Percentiles rank a stretch among this genome's conserved stretches.
phyloP scores from a whole-genome alignment of 2,888 invertebrate genomes.

The Drosophila peninsularis region DNA sequence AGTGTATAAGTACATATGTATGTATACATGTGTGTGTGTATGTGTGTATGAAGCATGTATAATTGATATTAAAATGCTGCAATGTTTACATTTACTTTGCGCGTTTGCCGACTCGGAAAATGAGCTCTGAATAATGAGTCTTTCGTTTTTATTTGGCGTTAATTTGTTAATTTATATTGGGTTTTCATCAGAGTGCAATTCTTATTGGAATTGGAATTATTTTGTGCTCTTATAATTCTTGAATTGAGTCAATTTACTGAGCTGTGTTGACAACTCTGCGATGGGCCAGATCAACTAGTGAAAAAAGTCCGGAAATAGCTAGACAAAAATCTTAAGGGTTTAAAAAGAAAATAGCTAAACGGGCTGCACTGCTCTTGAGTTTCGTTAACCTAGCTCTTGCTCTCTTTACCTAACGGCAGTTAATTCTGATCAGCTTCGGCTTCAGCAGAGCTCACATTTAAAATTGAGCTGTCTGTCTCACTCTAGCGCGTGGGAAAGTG shows the following conservation, averaged over 20 bases:
- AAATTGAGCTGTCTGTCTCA: not conserved
- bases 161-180: conserved; percentile 19
- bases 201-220: not conserved
- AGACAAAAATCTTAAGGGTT: too few relatives aligned
- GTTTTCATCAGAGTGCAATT: not conserved
- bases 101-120: conserved; percentile 5
- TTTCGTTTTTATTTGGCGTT: not conserved
- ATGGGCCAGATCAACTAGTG: too few relatives aligned
- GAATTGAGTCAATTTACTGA: not conserved
- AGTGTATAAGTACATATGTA: conserved; percentile 2
- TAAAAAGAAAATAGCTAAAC: too few relatives aligned
- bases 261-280: too few relatives aligned
- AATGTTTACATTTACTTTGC: conserved; percentile 31
- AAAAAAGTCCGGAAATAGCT: too few relatives aligned
- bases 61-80: conserved; percentile 39
- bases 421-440: not conserved
- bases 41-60: conserved; percentile 20
- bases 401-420: conserved; percentile 1
- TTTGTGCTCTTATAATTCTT: not conserved
- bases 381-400: not conserved
- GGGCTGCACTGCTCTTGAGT: not conserved
- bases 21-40: not conserved
- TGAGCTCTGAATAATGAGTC: not conserved
- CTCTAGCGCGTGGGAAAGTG: not conserved
- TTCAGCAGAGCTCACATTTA: not conserved